A percentile compares a stretch with the other conserved stretches of the same genome.
Conservation (phyloP, 2,797 vertebrate genomes). For the Muraenolepis orangiensis region DNA sequence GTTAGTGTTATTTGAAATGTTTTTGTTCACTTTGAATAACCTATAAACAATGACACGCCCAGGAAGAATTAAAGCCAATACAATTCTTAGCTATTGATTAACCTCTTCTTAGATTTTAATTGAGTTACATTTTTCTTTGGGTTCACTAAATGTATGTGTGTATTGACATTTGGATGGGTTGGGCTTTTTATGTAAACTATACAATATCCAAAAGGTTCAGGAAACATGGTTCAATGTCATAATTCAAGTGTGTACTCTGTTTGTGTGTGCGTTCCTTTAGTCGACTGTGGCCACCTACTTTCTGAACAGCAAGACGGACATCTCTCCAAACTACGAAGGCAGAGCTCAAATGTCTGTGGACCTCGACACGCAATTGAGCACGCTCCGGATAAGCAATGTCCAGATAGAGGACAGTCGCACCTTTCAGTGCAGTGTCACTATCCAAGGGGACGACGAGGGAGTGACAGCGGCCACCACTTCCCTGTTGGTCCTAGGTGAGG, state of each 20-base stretch:
- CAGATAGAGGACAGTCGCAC: slow-evolving; percentile 61
- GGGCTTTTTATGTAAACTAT: background rate
- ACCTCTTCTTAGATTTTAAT: background rate
- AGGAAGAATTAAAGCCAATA: background rate
- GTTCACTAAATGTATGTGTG: background rate
- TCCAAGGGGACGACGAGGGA: slow-evolving; percentile 62
- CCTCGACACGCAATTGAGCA: background rate
- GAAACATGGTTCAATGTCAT: background rate
- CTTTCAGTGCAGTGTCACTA: slow-evolving; percentile 64
- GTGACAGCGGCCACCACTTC: slow-evolving; percentile 42
- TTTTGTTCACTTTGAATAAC: background rate
- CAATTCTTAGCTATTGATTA: background rate
- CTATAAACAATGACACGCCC: background rate
- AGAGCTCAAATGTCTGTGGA: slow-evolving; percentile 50
- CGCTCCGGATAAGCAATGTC: slow-evolving; percentile 55
- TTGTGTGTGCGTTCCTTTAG: slow-evolving; percentile 44
- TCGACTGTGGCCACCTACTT: slow-evolving; percentile 51
- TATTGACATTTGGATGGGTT: background rate
- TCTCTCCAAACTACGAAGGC: slow-evolving; percentile 55
- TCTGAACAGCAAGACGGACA: slow-evolving; percentile 18
- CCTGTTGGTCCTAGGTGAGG: slow-evolving; percentile 74
- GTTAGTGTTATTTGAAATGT: slow-evolving; percentile 42
- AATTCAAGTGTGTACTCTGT: background rate
- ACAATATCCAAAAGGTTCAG: background rate
- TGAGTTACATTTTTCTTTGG: background rate